Evolutionary conservation across 2,113 vertebrate species (phyloP).

Genomic region (Lepisosteus osseus): DNA sequence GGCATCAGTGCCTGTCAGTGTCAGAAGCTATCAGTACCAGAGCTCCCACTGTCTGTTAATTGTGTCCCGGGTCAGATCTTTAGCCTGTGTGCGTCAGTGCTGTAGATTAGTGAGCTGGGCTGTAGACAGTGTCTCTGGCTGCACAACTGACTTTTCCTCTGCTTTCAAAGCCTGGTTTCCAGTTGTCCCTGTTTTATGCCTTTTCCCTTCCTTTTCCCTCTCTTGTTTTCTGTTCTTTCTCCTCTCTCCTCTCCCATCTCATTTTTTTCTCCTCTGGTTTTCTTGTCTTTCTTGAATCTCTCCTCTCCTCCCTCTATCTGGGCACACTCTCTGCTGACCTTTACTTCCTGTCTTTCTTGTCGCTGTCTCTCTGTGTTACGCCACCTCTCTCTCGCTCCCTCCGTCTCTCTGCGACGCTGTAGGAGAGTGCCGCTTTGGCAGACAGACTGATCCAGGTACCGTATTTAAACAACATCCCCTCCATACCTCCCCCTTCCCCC

Average conservation of each 20-base stretch:
- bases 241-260: slow-evolving; percentile 25
- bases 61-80: no score
- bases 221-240: slow-evolving; percentile 30
- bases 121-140: no score
- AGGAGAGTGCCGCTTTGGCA: slow-evolving; percentile 96
- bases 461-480: slow-evolving; percentile 47
- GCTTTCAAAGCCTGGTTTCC: not conserved
- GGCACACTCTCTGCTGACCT: not conserved
- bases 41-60: no score
- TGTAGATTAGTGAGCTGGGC: no score
- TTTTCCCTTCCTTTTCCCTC: not conserved
- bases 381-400: slow-evolving; percentile 46
- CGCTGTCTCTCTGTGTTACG: slow-evolving; percentile 39
- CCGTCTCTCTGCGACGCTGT: slow-evolving; percentile 42
- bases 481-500: slow-evolving; percentile 20
- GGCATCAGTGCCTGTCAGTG: no score
- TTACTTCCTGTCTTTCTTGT: slow-evolving; percentile 7
- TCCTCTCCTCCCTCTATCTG: slow-evolving; percentile 3
- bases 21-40: no score
- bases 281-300: slow-evolving; percentile 23
- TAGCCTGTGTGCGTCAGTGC: no score
- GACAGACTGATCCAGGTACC: slow-evolving; percentile 96
- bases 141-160: not conserved
- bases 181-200: slow-evolving; percentile 5
- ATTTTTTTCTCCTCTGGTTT: slow-evolving; percentile 6